phyloP scores from a whole-genome alignment of 2,113 vertebrate genomes.

The Psophia crepitans region DNA sequence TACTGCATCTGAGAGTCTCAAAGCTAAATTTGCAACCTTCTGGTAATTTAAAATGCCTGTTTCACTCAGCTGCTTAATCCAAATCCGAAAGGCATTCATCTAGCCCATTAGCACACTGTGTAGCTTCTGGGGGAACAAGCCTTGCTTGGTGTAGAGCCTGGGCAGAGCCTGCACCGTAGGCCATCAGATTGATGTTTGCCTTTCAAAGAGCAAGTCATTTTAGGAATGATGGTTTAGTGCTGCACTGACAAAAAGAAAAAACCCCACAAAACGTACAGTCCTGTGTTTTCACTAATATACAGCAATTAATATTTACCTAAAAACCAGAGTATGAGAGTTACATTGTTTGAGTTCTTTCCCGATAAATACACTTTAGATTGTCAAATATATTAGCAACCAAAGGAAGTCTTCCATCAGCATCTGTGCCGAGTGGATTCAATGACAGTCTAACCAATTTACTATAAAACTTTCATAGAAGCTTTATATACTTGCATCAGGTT shows the following conservation, averaged over 20 bases:
- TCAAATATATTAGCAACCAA: not conserved
- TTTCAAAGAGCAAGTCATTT: not conserved
- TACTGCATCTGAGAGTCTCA: not conserved
- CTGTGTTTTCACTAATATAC: not conserved
- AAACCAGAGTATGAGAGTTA: not conserved
- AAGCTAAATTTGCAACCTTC: not conserved
- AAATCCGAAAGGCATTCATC: not conserved
- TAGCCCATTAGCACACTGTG: not conserved
- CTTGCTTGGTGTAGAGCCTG: not conserved
- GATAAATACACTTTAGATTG: not conserved
- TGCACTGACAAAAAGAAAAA: not conserved
- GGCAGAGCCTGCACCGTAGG: not conserved
- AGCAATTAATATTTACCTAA: not conserved
- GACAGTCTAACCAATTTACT: slow-evolving; percentile 58
- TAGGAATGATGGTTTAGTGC: not conserved
- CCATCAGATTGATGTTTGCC: not conserved
- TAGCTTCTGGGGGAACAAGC: not conserved
- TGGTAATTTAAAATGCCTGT: not conserved
- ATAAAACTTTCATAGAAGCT: slow-evolving; percentile 55
- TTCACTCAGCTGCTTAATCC: not conserved
- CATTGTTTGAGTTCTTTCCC: not conserved
- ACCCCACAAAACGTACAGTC: not conserved
- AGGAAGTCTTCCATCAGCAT: slow-evolving; percentile 5
- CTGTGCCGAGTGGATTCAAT: slow-evolving; percentile 35
- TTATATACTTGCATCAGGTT: slow-evolving; percentile 57